Base-by-base conservation (phyloP, 2,113 vertebrate species). In the Pseudonaja textilis region DNA sequence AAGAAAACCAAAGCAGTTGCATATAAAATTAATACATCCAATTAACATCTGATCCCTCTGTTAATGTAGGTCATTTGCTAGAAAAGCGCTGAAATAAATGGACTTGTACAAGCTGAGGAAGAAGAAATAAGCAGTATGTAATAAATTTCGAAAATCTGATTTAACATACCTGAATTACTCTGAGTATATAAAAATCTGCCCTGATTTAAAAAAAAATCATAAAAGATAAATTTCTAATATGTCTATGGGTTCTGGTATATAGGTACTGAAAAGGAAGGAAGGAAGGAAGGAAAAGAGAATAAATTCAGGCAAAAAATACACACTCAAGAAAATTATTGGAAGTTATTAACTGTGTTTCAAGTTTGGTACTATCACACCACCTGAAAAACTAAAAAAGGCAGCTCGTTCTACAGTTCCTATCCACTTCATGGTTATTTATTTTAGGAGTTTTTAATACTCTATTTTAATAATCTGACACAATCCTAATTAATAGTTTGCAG, bases 21-120 rank as follows among this genome's bases (percentile, higher is more conserved):
- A 94, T 94, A 92, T 96, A 50, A 90, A 22, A 92, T 89, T 85
- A 95, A 94, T 59, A 88, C 0, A 91, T 52, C 81, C 89, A 94
- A 91, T 55, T 57, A 93, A 89, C 42, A 87, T 64, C 88, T 88
- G 29, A 57, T 64, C 56, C 47, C 86, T 93, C 74, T 86, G 18
- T 2, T 94, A 89, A 91, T 92, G 92, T 93, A 93, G 85, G 69
- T 93, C 74, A 90, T 59, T 93, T 95, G 54, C 26, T 22, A 5
- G 88, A 89, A 91, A 94, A 93, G 47, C 29, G 47, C 25, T 94
- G 64, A 94, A 94, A 90, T 94, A 93, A 91, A 12, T 26, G 22
- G 57, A 87, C 34, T 92, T 87, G 5, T 45, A 64, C 39, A 69
- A 94, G 93, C 7, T 89, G 20, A 91, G 93, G 90, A 89, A 61